Evolutionary conservation across 2,797 vertebrate species (phyloP).

Genomic region (Sphaeramia orbicularis): DNA sequence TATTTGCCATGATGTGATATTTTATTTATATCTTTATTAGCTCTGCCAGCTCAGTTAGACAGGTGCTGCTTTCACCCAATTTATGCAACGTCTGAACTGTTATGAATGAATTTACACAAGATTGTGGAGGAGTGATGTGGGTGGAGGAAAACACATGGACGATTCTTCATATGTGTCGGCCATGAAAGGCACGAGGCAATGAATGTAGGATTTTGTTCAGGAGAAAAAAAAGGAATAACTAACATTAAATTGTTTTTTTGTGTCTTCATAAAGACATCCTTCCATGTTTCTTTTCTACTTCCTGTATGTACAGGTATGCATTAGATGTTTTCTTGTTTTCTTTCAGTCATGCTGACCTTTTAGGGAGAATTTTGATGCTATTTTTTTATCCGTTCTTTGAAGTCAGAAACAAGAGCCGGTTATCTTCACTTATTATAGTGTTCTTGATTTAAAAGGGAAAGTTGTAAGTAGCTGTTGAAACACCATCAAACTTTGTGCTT

Average conservation of each 20-base stretch:
- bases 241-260: too few species aligned
- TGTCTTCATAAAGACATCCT: neutral
- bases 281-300: neutral
- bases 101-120: slow-evolving; percentile 42
- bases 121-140: slow-evolving; percentile 16
- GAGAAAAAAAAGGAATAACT: neutral
- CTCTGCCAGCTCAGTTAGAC: slow-evolving; percentile 18
- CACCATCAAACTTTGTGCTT: slow-evolving; percentile 41
- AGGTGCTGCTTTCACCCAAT: slow-evolving; percentile 29
- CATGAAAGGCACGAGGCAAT: slow-evolving; percentile 14
- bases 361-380: slow-evolving; percentile 21
- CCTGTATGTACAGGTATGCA: neutral
- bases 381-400: slow-evolving; percentile 41
- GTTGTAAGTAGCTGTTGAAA: slow-evolving; percentile 41
- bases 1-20: slow-evolving; percentile 20
- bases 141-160: neutral
- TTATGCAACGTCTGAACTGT: slow-evolving; percentile 19
- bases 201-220: slow-evolving; percentile 21
- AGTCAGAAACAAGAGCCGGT: slow-evolving; percentile 20
- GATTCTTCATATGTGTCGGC: slow-evolving; percentile 20
- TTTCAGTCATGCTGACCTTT: slow-evolving; percentile 12
- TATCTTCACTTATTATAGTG: slow-evolving; percentile 26
- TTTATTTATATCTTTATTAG: slow-evolving; percentile 24
- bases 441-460: slow-evolving; percentile 47
- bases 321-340: slow-evolving; percentile 8